Evolutionary conservation across 2,888 invertebrate species (phyloP).

Genomic region (Sinohyriopsis cumingii): DNA sequence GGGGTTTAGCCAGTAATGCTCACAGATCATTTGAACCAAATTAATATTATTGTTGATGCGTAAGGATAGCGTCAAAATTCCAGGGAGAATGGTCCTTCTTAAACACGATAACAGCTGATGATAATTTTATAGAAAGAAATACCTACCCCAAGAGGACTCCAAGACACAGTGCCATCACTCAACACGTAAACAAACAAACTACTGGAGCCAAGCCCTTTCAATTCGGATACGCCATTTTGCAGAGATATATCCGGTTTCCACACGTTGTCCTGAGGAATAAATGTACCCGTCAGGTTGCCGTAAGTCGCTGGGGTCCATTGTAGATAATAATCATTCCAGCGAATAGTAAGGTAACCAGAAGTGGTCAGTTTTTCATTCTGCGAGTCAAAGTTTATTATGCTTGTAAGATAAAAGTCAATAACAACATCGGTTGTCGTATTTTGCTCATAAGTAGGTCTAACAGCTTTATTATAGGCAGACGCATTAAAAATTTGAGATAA

Average conservation of each 20-base stretch:
- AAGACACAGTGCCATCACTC: background rate
- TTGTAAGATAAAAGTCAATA: constrained; percentile 17
- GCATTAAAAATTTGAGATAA: constrained; percentile 11
- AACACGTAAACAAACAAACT: constrained; percentile 2
- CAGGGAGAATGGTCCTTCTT: too few relatives aligned
- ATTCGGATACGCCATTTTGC: constrained; percentile 4
- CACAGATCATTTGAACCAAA: too few relatives aligned
- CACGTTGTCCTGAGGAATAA: constrained; percentile 5
- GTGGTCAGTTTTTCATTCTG: constrained; percentile 25
- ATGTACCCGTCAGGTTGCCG: constrained; percentile 1
- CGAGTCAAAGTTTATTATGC: constrained; percentile 20
- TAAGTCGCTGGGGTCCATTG: constrained; percentile 17
- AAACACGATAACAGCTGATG: too few relatives aligned
- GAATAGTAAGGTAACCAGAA: constrained; percentile 22
- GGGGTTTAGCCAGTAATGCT: too few relatives aligned
- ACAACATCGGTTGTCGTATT: constrained; percentile 16
- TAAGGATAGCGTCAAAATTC: too few relatives aligned
- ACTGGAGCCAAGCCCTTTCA: constrained; percentile 2
- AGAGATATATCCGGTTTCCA: constrained; percentile 11
- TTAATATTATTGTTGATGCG: too few relatives aligned
- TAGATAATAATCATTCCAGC: constrained; percentile 23
- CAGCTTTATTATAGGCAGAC: constrained; percentile 11
- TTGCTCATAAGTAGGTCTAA: constrained; percentile 19
- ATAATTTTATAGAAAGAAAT: too few relatives aligned
- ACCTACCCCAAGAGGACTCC: constrained; percentile 7